Conservation (phyloP, 2,888 invertebrate species). For the Agrotis clavis region DNA sequence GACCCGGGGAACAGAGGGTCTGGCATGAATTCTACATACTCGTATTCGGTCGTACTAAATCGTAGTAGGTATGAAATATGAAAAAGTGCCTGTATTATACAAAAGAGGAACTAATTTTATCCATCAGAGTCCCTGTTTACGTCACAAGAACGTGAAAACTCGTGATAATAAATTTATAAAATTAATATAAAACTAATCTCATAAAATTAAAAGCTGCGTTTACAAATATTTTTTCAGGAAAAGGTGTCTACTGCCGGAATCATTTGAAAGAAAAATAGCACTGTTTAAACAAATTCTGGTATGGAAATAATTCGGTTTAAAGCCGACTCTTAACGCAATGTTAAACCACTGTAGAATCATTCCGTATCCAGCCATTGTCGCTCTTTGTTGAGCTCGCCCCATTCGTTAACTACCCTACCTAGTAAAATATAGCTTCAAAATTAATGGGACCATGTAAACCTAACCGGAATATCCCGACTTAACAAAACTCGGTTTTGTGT, state of each 20-base stretch:
- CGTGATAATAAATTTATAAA: no score
- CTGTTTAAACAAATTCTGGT: conserved; percentile 47
- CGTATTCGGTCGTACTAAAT: no score
- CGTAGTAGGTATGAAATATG: no score
- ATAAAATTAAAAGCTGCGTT: conserved; percentile 55
- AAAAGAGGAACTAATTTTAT: no score
- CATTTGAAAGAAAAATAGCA: conserved; percentile 47
- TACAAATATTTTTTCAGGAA: conserved; percentile 34
- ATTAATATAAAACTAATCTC: no score
- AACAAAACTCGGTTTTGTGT: conserved; percentile 38
- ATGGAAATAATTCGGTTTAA: conserved; percentile 43
- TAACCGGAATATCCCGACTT: conserved; percentile 39
- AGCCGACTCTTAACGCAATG: conserved; percentile 48
- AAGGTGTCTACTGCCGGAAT: conserved; percentile 24
- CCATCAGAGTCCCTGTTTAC: no score
- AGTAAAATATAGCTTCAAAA: conserved; percentile 59
- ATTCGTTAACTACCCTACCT: conserved; percentile 55
- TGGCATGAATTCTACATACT: no score
- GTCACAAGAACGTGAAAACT: no score
- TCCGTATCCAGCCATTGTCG: conserved; percentile 43
- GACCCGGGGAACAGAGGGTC: no score
- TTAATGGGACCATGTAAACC: conserved; percentile 52
- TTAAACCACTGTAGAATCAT: conserved; percentile 47
- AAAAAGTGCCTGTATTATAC: no score
- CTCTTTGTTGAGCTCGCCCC: conserved; percentile 48